Percentiles rank a stretch among this genome's conserved stretches.
Conservation (phyloP, 2,888 invertebrate genomes). For the Teleogryllus oceanicus region DNA sequence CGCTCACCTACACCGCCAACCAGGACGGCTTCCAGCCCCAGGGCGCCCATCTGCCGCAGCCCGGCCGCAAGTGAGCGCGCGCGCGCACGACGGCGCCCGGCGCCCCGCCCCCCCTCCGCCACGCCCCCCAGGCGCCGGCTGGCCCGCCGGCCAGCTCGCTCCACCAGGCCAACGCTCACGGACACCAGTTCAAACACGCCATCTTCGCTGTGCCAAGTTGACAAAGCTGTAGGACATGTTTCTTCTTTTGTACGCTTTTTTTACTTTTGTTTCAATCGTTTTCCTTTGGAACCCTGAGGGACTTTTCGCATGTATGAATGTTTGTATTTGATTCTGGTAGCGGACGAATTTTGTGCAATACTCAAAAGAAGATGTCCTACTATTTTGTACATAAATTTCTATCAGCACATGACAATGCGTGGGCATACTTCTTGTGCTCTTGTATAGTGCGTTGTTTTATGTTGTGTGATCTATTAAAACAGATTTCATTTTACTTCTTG, state of each 20-base stretch:
- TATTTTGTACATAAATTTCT: not conserved
- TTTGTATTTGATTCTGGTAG: not conserved
- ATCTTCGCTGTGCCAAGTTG: not conserved
- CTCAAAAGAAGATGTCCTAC: not conserved
- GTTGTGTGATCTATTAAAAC: not conserved
- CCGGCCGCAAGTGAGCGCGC: not conserved
- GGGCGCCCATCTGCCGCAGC: not conserved
- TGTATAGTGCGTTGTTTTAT: not conserved
- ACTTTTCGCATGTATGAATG: not conserved
- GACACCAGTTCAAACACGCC: not conserved
- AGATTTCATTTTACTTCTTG: too few species aligned
- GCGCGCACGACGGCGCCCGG: too few species aligned
- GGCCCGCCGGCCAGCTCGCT: not conserved
- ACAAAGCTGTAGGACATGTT: not conserved
- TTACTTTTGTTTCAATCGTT: not conserved
- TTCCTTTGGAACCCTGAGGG: not conserved
- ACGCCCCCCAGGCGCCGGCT: too few species aligned
- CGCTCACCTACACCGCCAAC: conserved; percentile 53
- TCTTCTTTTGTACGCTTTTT: not conserved
- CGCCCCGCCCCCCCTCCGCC: too few species aligned
- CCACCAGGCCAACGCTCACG: not conserved
- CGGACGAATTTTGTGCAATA: not conserved
- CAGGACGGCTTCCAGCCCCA: conserved; percentile 56
- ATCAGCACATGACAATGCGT: not conserved
- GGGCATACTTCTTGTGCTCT: not conserved